phyloP scores from a whole-genome alignment of 2,113 vertebrate genomes.

The Saguinus imperator region DNA sequence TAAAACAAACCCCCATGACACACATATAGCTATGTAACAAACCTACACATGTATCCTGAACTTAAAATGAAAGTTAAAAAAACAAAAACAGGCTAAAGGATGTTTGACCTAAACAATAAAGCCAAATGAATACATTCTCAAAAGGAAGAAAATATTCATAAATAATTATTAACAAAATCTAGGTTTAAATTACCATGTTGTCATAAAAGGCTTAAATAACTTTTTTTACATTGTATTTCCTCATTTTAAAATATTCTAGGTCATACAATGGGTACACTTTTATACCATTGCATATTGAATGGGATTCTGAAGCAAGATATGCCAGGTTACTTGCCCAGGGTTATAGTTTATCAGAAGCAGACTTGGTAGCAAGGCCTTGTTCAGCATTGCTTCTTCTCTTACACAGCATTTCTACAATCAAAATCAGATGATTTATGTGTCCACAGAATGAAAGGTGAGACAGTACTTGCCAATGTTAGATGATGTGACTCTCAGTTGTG shows the following conservation, averaged over 20 bases:
- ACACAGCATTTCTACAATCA: background rate
- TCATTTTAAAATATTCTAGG: constrained; percentile 6
- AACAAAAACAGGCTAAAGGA: background rate
- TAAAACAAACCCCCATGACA: too few species aligned
- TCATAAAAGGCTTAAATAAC: background rate
- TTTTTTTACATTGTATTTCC: background rate
- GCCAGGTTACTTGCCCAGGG: background rate
- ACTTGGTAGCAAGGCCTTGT: background rate
- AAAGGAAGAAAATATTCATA: background rate
- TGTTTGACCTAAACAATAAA: background rate
- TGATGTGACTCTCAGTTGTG: background rate
- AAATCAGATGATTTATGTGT: background rate
- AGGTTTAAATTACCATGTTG: background rate
- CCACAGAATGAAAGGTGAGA: background rate
- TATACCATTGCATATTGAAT: background rate
- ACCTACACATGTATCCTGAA: too few species aligned
- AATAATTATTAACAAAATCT: background rate
- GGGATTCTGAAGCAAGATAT: background rate
- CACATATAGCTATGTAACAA: too few species aligned
- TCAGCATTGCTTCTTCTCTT: background rate
- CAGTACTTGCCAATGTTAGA: background rate
- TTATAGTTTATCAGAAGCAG: background rate
- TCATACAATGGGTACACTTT: background rate
- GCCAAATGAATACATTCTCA: background rate
- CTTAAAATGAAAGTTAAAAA: too few species aligned